Base-by-base conservation (phyloP, 1,140 invertebrate species). In the Hylyphantes graminicola region DNA sequence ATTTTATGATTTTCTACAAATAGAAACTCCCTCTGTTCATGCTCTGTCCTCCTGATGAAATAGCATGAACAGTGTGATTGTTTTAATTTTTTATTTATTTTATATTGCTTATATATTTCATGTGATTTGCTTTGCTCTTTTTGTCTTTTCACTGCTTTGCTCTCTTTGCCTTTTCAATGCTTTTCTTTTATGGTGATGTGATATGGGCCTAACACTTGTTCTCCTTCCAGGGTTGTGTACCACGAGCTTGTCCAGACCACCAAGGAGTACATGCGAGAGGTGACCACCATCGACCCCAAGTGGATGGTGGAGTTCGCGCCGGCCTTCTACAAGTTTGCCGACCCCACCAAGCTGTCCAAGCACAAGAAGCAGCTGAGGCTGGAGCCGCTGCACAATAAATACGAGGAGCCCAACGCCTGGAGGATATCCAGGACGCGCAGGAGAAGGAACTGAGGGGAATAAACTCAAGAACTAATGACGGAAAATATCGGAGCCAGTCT, bases 291-390 rank as follows among this genome's bases (percentile, higher is more conserved):
- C 64, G 98, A 99, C 92, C 97, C 98, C 0, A 98, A 98, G 90
- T 99, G 98, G 98, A 91, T 99, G 35, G 97, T 99, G 2, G 98
- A 99, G 90, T 99, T 98, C 90, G 98, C 98, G 0, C 97, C 98
- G 0, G 97, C 98, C 4, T 99, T 99, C 91, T 99, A 99, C 91
- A 97, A 97, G 90, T 98, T 99, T 90, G 97, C 96, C n/a, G 98
- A 99, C 90, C 97, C 97, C 8, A 99, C 98, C 0, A 99, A 98
- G 90, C 92, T 99, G 0, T 98, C 97, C 88, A 99, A 99, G 89
- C 98, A 99, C 89, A 99, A 99, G 92, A 99, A 99, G 90, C 99
- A 99, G 91, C 97, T 99, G 92, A 93, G 97, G 86, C 92, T 99
- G 53, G 98, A 99, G 89, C 98, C 98, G 0, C 90, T 99, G 0